phyloP scores from a whole-genome alignment of 53 echinoderm and acorn worm genomes.

The Echinarachnius parma region DNA sequence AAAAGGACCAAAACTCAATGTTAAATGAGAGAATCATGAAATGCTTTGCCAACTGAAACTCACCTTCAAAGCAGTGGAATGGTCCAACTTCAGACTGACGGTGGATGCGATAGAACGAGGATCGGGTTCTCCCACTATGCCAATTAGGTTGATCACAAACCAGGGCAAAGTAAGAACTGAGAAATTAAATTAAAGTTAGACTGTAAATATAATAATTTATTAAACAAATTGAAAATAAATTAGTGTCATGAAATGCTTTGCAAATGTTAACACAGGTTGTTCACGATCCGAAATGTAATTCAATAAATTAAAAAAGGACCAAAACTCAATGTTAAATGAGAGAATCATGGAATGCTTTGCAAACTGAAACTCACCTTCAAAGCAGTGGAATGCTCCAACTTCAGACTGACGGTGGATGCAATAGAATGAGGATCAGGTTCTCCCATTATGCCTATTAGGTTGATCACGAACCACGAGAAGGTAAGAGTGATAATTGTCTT shows the following conservation, averaged over 20 bases:
- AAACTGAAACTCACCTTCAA: slow-evolving; percentile 71
- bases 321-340: too few species aligned
- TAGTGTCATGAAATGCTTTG: too few species aligned
- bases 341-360: neutral
- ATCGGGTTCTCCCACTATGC: slow-evolving; percentile 57
- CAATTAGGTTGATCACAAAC: slow-evolving; percentile 85
- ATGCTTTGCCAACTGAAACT: slow-evolving; percentile 37
- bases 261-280: too few species aligned
- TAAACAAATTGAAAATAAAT: too few species aligned
- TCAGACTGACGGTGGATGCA: slow-evolving; percentile 75
- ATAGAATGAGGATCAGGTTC: slow-evolving; percentile 51
- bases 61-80: slow-evolving; percentile 89
- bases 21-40: slow-evolving; percentile 44
- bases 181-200: too few species aligned
- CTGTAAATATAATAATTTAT: too few species aligned
- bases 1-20: slow-evolving; percentile 95
- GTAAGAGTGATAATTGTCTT: slow-evolving; percentile 30
- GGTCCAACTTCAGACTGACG: slow-evolving; percentile 79
- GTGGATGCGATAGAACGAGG: slow-evolving; percentile 76
- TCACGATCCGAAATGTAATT: too few species aligned
- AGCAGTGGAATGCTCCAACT: slow-evolving; percentile 82
- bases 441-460: slow-evolving; percentile 76
- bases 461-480: slow-evolving; percentile 91
- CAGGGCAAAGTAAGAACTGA: slow-evolving; percentile 86
- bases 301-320: too few species aligned